Base-by-base conservation (phyloP, 2,797 vertebrate species). In the Scolopax rusticola region DNA sequence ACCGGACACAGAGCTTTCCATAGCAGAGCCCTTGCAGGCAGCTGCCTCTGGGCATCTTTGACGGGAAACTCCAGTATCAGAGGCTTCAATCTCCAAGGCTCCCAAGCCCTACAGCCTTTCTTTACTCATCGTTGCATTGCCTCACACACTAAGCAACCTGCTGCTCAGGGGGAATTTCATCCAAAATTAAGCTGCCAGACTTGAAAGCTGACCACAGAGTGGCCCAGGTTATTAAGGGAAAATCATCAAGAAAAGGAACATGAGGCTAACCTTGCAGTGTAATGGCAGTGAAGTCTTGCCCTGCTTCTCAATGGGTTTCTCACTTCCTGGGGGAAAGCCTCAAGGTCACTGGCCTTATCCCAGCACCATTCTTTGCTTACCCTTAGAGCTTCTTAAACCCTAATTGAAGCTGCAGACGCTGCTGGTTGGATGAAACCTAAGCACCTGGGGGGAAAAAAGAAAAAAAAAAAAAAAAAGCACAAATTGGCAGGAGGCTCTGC, bases 361-460 rank as follows among this genome's bases (percentile, higher is more conserved):
- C 48, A 79, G 51, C 13, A 63, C 24, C 2, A 2, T n/a, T 90
- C 67, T 89, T 86, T 82, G 38, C 63, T 79, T 63, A 51, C 17
- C 12, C 11, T 73, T 63, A 69, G 18, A 50, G 74, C 27, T 92
- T 75, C 30, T 65, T 70, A 85, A 69, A 48, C 5, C 9, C 12
- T 56, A 81, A 48, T 0, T 60, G 53, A 87, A 86, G 27, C 47
- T 69, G 41, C 20, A 85, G 75, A 54, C 6, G 9, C 47, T 57
- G 45, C 8, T 85, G n/a, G 11, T 14, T 78, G 56, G 3, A 61
- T 77, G 27, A 93, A 96, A 91, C 4, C 0, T 12, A 59, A 91
- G 20, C 63, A 85, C 9, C 68, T 17, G 3, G 14, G 1, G 15
- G 13, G 30, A 1, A 0, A 9, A 21, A 54, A 43, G 41, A 15